These are phyloP conservation scores for Ophioderma brevispina DNA, from an alignment of 35 echinoderm and acorn worm genomes.

Conservation along the genomic window DNA sequence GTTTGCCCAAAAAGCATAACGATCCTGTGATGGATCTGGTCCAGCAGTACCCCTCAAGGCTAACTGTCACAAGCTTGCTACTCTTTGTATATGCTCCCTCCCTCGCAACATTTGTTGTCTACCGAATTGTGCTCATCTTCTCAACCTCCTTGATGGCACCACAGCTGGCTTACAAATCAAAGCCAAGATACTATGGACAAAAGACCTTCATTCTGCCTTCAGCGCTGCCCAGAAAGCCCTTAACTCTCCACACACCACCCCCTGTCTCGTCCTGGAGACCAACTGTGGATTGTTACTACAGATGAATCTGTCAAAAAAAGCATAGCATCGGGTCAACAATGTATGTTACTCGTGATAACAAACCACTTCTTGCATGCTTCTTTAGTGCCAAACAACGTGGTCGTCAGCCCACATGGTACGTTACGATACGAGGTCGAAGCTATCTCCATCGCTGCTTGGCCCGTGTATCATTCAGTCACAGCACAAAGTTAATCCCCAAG, in stretches of 20 bases:
- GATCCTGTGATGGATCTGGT: slow-evolving; percentile 63
- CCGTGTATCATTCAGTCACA: slow-evolving; percentile 59
- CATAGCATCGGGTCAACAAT: background rate
- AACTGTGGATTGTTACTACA: slow-evolving; percentile 48
- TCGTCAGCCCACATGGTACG: slow-evolving; percentile 52
- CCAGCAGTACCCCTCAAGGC: slow-evolving; percentile 29
- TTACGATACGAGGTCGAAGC: slow-evolving; percentile 60
- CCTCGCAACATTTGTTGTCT: slow-evolving; percentile 24
- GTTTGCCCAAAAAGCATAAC: slow-evolving; percentile 9
- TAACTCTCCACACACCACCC: slow-evolving; percentile 2
- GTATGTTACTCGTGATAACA: slow-evolving; percentile 8
- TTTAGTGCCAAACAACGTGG: slow-evolving; percentile 51
- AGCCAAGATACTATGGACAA: slow-evolving; percentile 33
- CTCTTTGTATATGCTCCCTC: background rate
- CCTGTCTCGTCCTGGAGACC: slow-evolving; percentile 30
- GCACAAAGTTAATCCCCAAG: slow-evolving; percentile 12
- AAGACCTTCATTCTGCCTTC: slow-evolving; percentile 32
- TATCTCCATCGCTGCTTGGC: slow-evolving; percentile 47
- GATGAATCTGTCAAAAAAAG: too few species aligned
- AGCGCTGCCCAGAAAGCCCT: slow-evolving; percentile 9
- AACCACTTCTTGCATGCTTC: slow-evolving; percentile 22
- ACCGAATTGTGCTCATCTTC: slow-evolving; percentile 16
- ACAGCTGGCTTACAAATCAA: slow-evolving; percentile 24
- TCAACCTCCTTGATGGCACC: slow-evolving; percentile 36
- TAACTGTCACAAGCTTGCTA: slow-evolving; percentile 30